Evolutionary conservation across 2,888 invertebrate species (phyloP).

Genomic region (Andrena fulva): DNA sequence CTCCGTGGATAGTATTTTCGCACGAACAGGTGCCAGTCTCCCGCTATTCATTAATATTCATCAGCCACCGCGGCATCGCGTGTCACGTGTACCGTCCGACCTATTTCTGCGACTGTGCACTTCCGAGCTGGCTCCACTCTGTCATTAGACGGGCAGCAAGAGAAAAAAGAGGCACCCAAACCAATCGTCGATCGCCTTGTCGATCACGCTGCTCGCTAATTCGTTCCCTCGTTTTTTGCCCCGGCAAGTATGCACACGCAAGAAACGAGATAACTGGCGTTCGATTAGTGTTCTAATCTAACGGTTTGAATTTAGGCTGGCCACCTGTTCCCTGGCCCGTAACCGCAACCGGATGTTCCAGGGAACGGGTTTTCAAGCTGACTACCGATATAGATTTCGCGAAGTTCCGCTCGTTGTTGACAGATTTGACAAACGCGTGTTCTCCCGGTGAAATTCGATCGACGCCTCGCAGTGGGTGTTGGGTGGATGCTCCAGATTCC

Average conservation of each 20-base stretch:
- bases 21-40: constrained; percentile 26
- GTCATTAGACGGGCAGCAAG: not conserved
- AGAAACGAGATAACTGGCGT: constrained; percentile 38
- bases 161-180: constrained; percentile 1
- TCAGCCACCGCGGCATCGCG: constrained; percentile 9
- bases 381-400: not conserved
- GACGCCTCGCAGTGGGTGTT: not conserved
- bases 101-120: constrained; percentile 19
- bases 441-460: too few species aligned
- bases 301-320: constrained; percentile 56
- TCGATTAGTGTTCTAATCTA: constrained; percentile 55
- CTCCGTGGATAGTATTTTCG: constrained; percentile 31
- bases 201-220: constrained; percentile 22
- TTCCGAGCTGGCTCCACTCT: constrained; percentile 6
- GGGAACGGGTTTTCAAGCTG: constrained; percentile 37
- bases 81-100: constrained; percentile 13
- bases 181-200: constrained; percentile 20
- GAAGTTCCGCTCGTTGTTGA: constrained; percentile 19
- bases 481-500: not conserved
- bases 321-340: constrained; percentile 59
- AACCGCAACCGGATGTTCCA: constrained; percentile 51
- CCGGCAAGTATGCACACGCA: not conserved
- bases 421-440: constrained; percentile 5
- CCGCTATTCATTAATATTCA: constrained; percentile 54
- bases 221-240: not conserved